Conservation (phyloP, 2,113 vertebrate species). For the Pampusana beccarii region DNA sequence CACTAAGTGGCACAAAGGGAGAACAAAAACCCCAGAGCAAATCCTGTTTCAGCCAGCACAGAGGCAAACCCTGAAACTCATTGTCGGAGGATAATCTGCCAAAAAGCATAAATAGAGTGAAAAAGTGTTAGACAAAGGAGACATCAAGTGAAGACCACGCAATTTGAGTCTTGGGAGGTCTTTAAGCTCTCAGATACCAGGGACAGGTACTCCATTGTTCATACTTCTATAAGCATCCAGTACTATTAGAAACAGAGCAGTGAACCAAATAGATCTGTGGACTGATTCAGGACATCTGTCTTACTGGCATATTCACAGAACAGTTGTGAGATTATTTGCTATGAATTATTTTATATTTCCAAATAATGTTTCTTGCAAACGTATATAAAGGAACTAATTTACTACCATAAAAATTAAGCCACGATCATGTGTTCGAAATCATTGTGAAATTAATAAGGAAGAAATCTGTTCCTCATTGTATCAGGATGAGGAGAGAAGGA, state of each 20-base stretch:
- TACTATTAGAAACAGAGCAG: background rate
- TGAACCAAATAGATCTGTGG: background rate
- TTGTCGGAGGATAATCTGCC: background rate
- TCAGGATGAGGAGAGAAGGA: background rate
- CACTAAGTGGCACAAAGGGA: background rate
- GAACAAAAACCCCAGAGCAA: background rate
- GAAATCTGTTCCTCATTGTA: background rate
- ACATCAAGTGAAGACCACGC: background rate
- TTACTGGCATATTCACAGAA: background rate
- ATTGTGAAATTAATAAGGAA: background rate
- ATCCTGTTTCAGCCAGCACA: background rate
- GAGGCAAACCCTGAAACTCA: background rate
- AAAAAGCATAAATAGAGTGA: background rate
- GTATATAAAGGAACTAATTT: background rate
- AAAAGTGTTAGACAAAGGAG: background rate
- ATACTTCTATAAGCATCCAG: background rate
- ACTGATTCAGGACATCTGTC: background rate
- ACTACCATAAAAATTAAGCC: background rate
- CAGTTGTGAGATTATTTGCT: background rate
- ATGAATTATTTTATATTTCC: background rate
- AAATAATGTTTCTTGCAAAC: background rate
- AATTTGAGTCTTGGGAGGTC: background rate
- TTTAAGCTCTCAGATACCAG: background rate
- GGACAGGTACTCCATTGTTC: background rate
- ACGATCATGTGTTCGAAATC: background rate